A percentile compares a stretch with the other conserved stretches of the same genome.
phyloP scores from a whole-genome alignment of 2,113 vertebrate genomes.

The Chrysochloris asiatica region DNA sequence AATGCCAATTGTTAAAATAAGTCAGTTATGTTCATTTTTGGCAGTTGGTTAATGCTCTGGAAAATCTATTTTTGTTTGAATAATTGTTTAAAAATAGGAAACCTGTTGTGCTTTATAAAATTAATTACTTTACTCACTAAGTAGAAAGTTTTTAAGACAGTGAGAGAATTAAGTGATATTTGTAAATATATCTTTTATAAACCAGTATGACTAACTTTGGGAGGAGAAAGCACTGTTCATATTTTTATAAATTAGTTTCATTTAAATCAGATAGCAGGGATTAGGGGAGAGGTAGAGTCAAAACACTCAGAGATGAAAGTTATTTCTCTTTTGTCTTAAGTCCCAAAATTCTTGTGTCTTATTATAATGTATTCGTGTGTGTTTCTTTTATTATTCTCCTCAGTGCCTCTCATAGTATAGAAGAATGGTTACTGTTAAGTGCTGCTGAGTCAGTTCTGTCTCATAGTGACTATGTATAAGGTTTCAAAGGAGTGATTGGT shows the following conservation, averaged over 20 bases:
- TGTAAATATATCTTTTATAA: slow-evolving; percentile 11
- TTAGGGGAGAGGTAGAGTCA: no score
- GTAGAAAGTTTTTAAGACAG: neutral
- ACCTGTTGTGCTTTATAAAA: neutral
- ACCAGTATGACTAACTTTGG: neutral
- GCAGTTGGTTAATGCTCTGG: neutral
- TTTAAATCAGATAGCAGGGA: neutral
- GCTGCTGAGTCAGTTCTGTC: no score
- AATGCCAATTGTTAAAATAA: neutral
- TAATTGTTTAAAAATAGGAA: neutral
- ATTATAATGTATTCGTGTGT: rapidly evolving
- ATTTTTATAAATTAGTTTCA: neutral
- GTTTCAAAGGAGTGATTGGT: no score
- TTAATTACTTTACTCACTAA: slow-evolving; percentile 2
- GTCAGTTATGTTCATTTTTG: neutral
- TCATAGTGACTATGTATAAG: no score
- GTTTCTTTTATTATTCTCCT: neutral
- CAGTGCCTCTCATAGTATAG: rapidly evolving
- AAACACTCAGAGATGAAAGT: neutral
- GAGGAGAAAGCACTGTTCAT: neutral
- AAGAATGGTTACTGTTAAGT: no score
- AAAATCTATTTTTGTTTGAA: neutral
- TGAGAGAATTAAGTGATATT: neutral
- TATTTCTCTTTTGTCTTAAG: neutral
- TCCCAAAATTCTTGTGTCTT: neutral